phyloP scores from a whole-genome alignment of 2,113 vertebrate genomes.

The Oceanodroma tethys region DNA sequence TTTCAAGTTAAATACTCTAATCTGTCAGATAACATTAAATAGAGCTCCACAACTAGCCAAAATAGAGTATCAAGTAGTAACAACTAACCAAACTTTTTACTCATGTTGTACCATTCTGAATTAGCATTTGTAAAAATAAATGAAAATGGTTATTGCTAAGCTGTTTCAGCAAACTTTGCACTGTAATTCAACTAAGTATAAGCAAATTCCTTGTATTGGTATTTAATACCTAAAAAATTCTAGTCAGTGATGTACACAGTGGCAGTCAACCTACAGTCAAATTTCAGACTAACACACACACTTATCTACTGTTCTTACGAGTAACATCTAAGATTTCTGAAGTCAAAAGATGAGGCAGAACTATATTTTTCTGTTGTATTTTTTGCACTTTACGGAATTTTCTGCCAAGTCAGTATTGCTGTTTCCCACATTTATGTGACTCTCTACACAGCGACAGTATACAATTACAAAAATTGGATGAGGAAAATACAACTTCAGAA shows the following conservation, averaged over 20 bases:
- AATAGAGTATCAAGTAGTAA: neutral
- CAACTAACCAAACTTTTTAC: neutral
- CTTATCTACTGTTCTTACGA: neutral
- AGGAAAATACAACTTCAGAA: neutral
- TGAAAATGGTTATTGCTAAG: neutral
- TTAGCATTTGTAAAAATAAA: neutral
- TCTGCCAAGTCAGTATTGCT: neutral
- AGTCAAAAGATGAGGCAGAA: neutral
- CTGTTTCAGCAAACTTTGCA: neutral
- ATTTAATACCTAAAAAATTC: neutral
- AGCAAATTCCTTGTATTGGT: neutral
- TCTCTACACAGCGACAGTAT: neutral
- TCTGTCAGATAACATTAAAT: conserved; percentile 18
- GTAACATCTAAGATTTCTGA: neutral
- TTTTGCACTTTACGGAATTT: neutral
- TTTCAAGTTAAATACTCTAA: conserved; percentile 37
- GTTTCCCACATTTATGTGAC: neutral
- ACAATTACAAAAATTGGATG: neutral
- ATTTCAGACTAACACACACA: neutral
- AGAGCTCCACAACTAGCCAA: neutral
- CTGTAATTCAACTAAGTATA: neutral
- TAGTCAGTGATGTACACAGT: neutral
- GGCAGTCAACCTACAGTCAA: neutral
- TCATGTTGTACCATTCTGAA: neutral
- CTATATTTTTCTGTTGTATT: neutral